Conservation (phyloP, 1,140 invertebrate genomes). For the Propsilocerus akamusi region DNA sequence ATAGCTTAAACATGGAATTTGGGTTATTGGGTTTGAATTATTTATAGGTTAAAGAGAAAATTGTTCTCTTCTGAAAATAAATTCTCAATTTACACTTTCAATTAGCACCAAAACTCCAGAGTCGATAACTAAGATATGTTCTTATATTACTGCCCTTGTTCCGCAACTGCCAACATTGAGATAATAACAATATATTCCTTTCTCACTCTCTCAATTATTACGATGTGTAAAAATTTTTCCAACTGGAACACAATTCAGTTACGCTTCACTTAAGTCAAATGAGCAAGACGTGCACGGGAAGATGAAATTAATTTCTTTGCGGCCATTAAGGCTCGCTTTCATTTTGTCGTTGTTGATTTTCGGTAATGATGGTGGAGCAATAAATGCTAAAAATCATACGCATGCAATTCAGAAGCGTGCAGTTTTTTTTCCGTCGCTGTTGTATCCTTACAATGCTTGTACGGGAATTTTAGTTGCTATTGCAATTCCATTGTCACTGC, state of each 20-base stretch:
- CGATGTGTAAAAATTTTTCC: too few relatives aligned
- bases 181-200: too few relatives aligned
- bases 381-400: background rate
- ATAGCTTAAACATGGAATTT: background rate
- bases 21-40: too few relatives aligned
- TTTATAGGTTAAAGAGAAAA: background rate
- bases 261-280: too few relatives aligned
- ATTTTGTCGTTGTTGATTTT: background rate
- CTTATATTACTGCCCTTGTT: too few relatives aligned
- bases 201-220: too few relatives aligned
- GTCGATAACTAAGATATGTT: too few relatives aligned
- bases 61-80: background rate
- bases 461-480: conserved; percentile 39
- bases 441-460: background rate
- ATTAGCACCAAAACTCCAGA: too few relatives aligned
- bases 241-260: too few relatives aligned
- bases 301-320: background rate
- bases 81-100: background rate
- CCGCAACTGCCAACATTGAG: too few relatives aligned
- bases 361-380: background rate
- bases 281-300: background rate
- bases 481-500: conserved; percentile 47
- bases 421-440: background rate
- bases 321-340: background rate
- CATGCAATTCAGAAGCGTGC: background rate